Base-by-base conservation (phyloP, 1,140 invertebrate species). In the Planococcus citri region DNA sequence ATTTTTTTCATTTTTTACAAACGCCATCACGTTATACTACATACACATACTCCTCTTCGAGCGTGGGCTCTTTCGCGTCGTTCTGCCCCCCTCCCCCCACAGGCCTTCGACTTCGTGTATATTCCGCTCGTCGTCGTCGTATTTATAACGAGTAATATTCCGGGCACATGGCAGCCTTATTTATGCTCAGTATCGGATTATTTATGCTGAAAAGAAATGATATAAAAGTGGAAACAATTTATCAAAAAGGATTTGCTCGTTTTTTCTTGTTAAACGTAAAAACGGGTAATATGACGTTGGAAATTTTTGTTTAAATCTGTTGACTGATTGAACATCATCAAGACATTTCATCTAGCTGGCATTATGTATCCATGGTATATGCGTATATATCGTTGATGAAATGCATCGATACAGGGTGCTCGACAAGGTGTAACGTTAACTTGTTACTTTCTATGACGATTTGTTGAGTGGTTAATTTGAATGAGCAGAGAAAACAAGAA, bases 271-370 rank as follows among this genome's bases (percentile, higher is more conserved):
- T 64, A 64, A 64, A 64, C 60, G 60, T 25, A 64, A 64, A 64
- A 64, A 64, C 60, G 60, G 22, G 60, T 64, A 64, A 64, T 25
- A 64, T 14, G 25, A 64, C 60, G 60, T 64, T 64, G 60, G 60
- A 64, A 64, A 64, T 64, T 64, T 64, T 64, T 64, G 60, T 64
- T 64, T 64, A 64, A 64, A 64, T 64, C 60, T 64, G 60, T 64
- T 64, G 60, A 64, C 60, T 64, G 60, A 64, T 64, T 64, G 60
- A 64, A 64, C 60, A 64, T 64, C 60, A 64, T 64, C 60, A 64
- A 64, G 60, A 27, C 60, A 25, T 64, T 27, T 64, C 60, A 64
- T 64, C 22, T 25, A 58, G 51, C 51, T 58, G 17, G 51, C 51
- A 58, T 58, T 58, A 58, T 58, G 17, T 22, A n/a, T n/a, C n/a